Conservation (phyloP, 1,140 invertebrate species). For the Bombus terrestris region DNA sequence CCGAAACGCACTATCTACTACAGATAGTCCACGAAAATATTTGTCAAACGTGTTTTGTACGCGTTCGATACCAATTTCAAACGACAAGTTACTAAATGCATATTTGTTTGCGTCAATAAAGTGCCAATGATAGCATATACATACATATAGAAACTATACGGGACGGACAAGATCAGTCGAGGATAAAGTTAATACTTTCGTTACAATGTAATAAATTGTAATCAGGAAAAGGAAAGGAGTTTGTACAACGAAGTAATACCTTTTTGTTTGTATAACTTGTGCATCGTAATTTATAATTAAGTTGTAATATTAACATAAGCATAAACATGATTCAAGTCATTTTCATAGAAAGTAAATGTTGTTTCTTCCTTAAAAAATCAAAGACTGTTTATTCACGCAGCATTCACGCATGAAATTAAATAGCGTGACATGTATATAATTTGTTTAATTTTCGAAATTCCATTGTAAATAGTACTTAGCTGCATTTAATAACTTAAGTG, state of each 20-base stretch:
- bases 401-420: not conserved
- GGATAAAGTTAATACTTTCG: not conserved
- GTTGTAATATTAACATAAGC: not conserved
- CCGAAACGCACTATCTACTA: not conserved
- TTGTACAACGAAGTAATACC: slow-evolving; percentile 17
- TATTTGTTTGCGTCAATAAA: not conserved
- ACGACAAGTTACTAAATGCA: not conserved
- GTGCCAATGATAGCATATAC: slow-evolving; percentile 38
- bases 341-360: not conserved
- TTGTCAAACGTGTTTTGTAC: not conserved
- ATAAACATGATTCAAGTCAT: not conserved
- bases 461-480: slow-evolving; percentile 56
- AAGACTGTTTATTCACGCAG: slow-evolving; percentile 11
- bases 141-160: not conserved
- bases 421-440: slow-evolving; percentile 19
- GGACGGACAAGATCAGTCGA: not conserved
- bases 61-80: not conserved
- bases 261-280: not conserved
- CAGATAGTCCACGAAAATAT: not conserved
- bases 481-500: slow-evolving; percentile 16
- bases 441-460: not conserved
- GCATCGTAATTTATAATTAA: slow-evolving; percentile 14
- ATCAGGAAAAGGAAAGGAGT: not conserved
- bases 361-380: not conserved
- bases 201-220: not conserved